Conservation (phyloP, 2,113 vertebrate genomes). For the Upupa epops region DNA sequence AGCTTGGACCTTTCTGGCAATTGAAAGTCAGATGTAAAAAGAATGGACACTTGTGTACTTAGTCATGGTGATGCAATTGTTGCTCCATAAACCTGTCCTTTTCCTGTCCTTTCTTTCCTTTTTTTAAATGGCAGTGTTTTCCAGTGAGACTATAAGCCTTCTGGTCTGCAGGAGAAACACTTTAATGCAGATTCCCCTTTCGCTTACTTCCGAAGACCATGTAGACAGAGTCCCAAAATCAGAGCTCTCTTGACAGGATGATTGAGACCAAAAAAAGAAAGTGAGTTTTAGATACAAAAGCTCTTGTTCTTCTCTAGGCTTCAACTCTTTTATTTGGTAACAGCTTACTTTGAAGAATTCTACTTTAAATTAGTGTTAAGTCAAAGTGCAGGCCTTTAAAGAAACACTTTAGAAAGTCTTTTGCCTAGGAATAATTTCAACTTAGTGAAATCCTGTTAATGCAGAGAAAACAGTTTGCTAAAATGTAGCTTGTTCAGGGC, state of each 20-base stretch:
- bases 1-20: neutral
- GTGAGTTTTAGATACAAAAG: neutral
- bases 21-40: neutral
- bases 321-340: neutral
- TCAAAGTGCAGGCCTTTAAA: neutral
- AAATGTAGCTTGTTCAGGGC: neutral
- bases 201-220: neutral
- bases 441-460: neutral
- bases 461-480: neutral
- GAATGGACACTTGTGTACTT: neutral
- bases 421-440: neutral
- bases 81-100: neutral
- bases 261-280: neutral
- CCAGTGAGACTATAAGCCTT: neutral
- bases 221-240: neutral
- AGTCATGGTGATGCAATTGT: neutral
- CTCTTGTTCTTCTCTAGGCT: neutral
- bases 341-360: neutral
- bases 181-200: neutral
- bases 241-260: neutral
- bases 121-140: neutral
- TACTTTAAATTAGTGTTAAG: neutral
- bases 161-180: conserved; percentile 2
- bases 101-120: neutral
- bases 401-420: neutral